phyloP scores from a whole-genome alignment of 2,797 vertebrate species.

The Pagetopsis macropterus region DNA sequence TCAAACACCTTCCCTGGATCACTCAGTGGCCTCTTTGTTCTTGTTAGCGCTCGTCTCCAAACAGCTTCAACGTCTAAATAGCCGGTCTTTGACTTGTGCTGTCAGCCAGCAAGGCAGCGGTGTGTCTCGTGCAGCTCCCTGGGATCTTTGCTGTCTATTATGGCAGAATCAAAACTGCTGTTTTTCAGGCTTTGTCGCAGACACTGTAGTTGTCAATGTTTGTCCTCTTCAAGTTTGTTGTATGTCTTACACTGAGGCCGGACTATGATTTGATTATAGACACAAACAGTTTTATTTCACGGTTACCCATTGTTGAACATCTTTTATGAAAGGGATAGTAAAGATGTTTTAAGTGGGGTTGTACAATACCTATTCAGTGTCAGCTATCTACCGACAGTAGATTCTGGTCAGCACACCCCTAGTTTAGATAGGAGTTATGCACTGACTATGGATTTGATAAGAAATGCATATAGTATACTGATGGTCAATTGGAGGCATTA shows the following conservation, averaged over 20 bases:
- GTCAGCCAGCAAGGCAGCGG: constrained; percentile 33
- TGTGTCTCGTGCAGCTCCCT: constrained; percentile 42
- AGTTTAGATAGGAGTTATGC: no score
- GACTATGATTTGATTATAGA: constrained; percentile 8
- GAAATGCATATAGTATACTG: neutral
- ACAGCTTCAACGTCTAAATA: constrained; percentile 62
- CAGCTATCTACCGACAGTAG: no score
- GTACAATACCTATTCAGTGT: no score
- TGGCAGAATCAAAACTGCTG: constrained; percentile 28
- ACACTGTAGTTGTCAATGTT: constrained; percentile 10
- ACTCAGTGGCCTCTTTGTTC: constrained; percentile 62
- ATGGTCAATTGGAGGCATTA: neutral
- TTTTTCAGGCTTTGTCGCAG: constrained; percentile 28
- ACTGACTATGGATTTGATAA: no score
- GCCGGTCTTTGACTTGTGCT: constrained; percentile 54
- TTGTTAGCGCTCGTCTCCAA: constrained; percentile 72
- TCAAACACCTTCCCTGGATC: constrained; percentile 53
- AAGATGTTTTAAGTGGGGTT: no score
- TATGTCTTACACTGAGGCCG: constrained; percentile 1
- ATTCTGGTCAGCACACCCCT: no score
- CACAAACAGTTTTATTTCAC: constrained; percentile 18
- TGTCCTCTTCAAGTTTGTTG: constrained; percentile 16
- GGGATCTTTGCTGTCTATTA: constrained; percentile 44
- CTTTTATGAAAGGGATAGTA: no score
- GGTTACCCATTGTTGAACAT: neutral